Evolutionary conservation across 2,113 vertebrate genomes (phyloP), one percentile per base, ranked within the genome.

Genomic region (Beaufortia kweichowensis): DNA sequence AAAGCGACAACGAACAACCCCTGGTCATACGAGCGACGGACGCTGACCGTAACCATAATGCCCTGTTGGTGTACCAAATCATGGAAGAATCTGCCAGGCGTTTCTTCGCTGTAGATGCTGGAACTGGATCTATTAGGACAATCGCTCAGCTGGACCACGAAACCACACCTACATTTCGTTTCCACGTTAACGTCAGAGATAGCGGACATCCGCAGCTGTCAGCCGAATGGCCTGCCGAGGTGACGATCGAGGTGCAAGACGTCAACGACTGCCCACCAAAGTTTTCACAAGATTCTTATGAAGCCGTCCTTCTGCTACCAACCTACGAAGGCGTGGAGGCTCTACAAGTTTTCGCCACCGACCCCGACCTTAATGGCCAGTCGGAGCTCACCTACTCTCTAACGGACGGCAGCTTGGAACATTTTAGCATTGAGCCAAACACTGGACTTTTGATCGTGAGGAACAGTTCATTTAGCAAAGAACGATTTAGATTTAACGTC

Each of bases 31-130:
- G 90, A 80, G 97, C 96, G 46, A 94, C 89, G 0, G 97, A 99
- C 71, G 94, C 94, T 2, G 97, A 99, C 86, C 93, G 91, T 59
- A 97, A 96, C 86, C 96, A 95, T 78, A 99, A 99, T 3, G 94
- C 96, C 48, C 84, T 98, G 76, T 90, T 99, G 46, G 93, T 95
- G 17, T 98, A 97, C 87, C 94, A 98, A 82, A 98, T 99, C 56
- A 94, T 98, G 60, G 97, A 98, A 78, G 95, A 96, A 50, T 95
- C 91, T 0, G 97, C 97, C 66, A 96, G 96, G 75, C 95, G 91
- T 77, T 97, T 95, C 85, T 99, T 99, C 82, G 95, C 94, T 0
- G 95, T 99, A 12, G 97, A 99, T 86, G 95, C 95, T 4, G 96
- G 94, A 80, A 98, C 97, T 2, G 97, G 97, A 10, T 97, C 97